Evolutionary conservation across 2,888 invertebrate species (phyloP), one percentile per base, ranked within the genome.

Genomic region (Folsomia candida): DNA sequence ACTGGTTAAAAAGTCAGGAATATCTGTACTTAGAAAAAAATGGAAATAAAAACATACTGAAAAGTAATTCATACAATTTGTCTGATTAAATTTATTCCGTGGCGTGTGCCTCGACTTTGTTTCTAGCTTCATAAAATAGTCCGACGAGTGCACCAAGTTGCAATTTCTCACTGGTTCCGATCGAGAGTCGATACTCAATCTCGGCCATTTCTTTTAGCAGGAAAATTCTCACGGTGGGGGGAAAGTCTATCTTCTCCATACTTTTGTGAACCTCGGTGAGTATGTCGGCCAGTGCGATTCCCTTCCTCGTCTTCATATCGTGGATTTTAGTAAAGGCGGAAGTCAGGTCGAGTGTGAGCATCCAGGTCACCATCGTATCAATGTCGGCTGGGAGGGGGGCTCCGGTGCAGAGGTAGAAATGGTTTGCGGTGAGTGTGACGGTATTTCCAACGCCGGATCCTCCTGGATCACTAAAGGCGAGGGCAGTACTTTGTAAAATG

Each of bases 341-440:
- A 37, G 88, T 86, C 81, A 94, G 91, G 78, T 89, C 87, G 78
- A 91, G 89, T 81, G 91, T 91, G 57, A 93, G 85, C 79, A 98
- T 85, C 89, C 93, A 93, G 82, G 92, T 90, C 26, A 97, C 86
- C 75, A 98, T 93, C 80, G 87, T 89, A 81, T 90, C 90, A 81
- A 99, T 93, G 82, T 99, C 97, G 29, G 87, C 86, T 68, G 92
- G 90, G 24, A 94, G 85, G 1, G 99, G 99, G 84, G 99, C 97
- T 0, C 98, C 99, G 29, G 98, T 96, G 83, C 98, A 99, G 1
- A 90, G 90, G 84, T 99, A 99, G 1, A 93, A 97, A 82, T 90
- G 91, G 78, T 92, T 90, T 84, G 97, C 96, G 27, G 89, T 92
- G 37, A 99, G 93, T 76, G 87, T 85, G 78, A 91, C 91, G 6